phyloP scores from a whole-genome alignment of 2,888 invertebrate genomes.

The Melieria omissa region DNA sequence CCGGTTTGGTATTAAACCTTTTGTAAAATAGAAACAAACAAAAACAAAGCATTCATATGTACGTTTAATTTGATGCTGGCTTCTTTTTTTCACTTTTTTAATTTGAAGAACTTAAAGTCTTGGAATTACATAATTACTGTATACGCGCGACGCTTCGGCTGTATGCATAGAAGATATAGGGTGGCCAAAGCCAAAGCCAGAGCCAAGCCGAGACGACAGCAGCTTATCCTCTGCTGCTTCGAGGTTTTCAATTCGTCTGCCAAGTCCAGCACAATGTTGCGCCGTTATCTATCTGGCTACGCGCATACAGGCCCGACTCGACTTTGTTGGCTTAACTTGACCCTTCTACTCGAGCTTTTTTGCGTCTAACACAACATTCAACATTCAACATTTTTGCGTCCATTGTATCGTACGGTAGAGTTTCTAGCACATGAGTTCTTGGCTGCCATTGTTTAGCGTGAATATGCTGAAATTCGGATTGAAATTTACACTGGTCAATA shows the following conservation, averaged over 20 bases:
- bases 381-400: background rate
- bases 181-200: background rate
- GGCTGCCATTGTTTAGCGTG: constrained; percentile 53
- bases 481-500: constrained; percentile 62
- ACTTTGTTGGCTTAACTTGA: constrained; percentile 34
- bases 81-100: constrained; percentile 13
- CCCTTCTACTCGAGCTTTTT: constrained; percentile 36
- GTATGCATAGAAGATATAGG: background rate
- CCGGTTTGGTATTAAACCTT: constrained; percentile 50
- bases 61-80: constrained; percentile 30
- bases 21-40: constrained; percentile 8
- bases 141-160: constrained; percentile 6
- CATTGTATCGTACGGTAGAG: constrained; percentile 1
- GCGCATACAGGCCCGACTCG: constrained; percentile 15
- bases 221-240: constrained; percentile 33
- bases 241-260: constrained; percentile 20
- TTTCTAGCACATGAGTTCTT: constrained; percentile 40
- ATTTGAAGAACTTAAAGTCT: constrained; percentile 26
- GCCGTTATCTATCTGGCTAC: constrained; percentile 27
- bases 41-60: background rate
- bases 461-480: constrained; percentile 54
- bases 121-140: constrained; percentile 46
- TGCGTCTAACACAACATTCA: constrained; percentile 18
- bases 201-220: constrained; percentile 19
- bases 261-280: constrained; percentile 2